Evolutionary conservation across 2,113 vertebrate genomes (phyloP).

Genomic region (Balaenoptera acutorostrata): DNA sequence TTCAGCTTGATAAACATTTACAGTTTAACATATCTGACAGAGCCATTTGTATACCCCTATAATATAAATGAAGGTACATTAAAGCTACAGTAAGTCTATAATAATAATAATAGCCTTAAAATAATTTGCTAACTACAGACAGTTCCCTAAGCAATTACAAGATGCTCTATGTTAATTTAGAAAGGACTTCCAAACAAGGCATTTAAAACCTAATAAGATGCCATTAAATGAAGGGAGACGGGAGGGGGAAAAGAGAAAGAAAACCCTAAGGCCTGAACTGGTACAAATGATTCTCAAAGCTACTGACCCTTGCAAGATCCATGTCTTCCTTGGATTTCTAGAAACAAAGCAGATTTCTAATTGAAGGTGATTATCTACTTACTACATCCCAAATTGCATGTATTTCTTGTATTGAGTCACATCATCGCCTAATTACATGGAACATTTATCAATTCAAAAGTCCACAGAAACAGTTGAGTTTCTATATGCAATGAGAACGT

Average conservation of each 20-base stretch:
- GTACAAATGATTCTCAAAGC: constrained; percentile 67
- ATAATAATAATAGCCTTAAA: constrained; percentile 56
- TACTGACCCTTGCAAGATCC: constrained; percentile 69
- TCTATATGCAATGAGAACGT: background rate
- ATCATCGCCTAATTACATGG: background rate
- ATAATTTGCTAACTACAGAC: constrained; percentile 45
- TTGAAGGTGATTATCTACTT: constrained; percentile 67
- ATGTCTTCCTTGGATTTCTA: constrained; percentile 47
- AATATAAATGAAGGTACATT: constrained; percentile 25
- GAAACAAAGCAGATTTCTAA: constrained; percentile 57
- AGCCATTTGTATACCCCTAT: background rate
- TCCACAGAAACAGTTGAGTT: background rate
- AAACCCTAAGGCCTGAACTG: constrained; percentile 67
- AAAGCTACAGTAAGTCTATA: constrained; percentile 22
- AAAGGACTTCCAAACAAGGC: constrained; percentile 59
- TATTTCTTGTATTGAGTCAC: constrained; percentile 42
- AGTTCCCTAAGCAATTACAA: constrained; percentile 70
- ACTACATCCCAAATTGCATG: constrained; percentile 50
- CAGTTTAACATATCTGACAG: constrained; percentile 40
- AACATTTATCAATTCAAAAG: constrained; percentile 1
- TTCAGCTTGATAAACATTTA: constrained; percentile 40
- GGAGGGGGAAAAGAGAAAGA: background rate
- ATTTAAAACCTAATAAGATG: constrained; percentile 67
- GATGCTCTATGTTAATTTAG: constrained; percentile 47
- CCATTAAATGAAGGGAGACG: constrained; percentile 45